A percentile compares a stretch with the other conserved stretches of the same genome.
Conservation (phyloP, 2,113 vertebrate genomes). For the Onychostruthus taczanowskii region DNA sequence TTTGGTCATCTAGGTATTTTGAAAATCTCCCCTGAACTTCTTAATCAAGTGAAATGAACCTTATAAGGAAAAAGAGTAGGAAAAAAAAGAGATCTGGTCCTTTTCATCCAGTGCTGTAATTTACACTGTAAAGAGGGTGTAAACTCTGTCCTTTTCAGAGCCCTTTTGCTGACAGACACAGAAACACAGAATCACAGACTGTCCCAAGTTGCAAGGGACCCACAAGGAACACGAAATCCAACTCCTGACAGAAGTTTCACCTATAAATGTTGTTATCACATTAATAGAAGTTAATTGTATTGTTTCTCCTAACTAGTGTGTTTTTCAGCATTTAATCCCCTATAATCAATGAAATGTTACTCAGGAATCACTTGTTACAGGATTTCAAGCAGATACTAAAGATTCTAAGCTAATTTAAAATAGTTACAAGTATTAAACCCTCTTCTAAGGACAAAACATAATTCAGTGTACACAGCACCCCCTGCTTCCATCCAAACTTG, state of each 20-base stretch:
- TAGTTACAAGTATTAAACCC: neutral
- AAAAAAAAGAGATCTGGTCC: neutral
- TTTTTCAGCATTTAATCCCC: neutral
- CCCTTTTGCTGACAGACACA: neutral
- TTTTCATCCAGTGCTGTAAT: neutral
- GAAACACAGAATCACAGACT: neutral
- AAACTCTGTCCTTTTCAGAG: neutral
- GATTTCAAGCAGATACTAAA: neutral
- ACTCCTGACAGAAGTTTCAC: neutral
- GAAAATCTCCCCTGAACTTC: neutral
- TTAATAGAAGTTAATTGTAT: neutral
- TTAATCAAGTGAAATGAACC: neutral
- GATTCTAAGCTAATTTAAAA: neutral
- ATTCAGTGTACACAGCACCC: neutral
- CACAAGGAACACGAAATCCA: neutral
- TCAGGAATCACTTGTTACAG: neutral
- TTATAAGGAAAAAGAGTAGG: neutral
- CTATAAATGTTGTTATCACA: neutral
- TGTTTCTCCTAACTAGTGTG: neutral
- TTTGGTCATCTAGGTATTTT: neutral
- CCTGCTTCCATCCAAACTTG: neutral
- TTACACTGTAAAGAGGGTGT: neutral
- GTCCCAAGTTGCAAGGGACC: neutral
- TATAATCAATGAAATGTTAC: neutral
- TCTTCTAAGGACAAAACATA: neutral